A percentile compares a stretch with the other conserved stretches of the same genome.
These are phyloP conservation scores for Gymnothorax reevesii DNA, from an alignment of 2,797 vertebrate species.

Conservation along the genomic window DNA sequence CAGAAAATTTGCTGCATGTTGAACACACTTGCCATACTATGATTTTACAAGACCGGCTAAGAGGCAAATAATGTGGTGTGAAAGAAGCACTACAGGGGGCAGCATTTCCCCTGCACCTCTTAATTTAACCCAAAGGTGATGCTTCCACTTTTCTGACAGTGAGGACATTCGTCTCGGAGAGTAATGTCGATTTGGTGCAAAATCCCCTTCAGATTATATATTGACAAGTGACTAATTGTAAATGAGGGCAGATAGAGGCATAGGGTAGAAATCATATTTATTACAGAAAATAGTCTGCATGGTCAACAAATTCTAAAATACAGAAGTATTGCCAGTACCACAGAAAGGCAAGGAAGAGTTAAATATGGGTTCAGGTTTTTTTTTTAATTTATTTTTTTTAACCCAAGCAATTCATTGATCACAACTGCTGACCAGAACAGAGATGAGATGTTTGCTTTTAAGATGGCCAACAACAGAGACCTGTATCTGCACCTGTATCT, in stretches of 20 bases:
- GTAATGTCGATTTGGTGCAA: neutral
- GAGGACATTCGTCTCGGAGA: neutral
- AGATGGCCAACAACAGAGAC: neutral
- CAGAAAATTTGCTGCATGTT: too few relatives aligned
- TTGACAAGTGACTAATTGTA: neutral
- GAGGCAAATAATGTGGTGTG: neutral
- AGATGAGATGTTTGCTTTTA: neutral
- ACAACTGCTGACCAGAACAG: neutral
- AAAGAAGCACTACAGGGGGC: conserved; percentile 13
- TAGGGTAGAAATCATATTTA: neutral
- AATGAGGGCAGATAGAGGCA: neutral
- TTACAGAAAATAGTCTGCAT: neutral
- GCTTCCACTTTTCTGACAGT: neutral
- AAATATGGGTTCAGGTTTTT: neutral
- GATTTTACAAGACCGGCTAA: neutral
- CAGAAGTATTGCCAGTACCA: neutral
- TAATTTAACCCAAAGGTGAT: neutral
- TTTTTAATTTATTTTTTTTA: neutral
- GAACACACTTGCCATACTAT: neutral
- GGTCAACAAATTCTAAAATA: neutral
- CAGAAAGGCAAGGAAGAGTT: neutral
- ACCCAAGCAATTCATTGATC: neutral
- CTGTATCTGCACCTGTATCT: neutral
- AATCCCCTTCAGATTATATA: neutral
- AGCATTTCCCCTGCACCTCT: neutral